Percentiles rank a stretch among this genome's conserved stretches.
Conservation (phyloP, 2,888 invertebrate species). For the Operophtera brumata region DNA sequence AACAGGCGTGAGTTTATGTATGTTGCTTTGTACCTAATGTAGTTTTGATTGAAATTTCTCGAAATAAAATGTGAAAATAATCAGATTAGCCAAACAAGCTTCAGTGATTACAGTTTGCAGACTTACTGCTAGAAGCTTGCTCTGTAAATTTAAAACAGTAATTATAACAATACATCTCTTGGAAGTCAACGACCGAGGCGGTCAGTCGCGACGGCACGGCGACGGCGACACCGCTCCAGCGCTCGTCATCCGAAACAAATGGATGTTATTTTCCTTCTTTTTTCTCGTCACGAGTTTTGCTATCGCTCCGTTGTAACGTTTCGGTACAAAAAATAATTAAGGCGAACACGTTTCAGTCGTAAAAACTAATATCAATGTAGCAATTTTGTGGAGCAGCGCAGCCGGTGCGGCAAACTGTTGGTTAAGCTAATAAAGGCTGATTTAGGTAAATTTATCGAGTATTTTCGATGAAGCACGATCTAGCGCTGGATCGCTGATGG, state of each 20-base stretch:
- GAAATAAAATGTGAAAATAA: conserved; percentile 1
- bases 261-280: conserved; percentile 53
- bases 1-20: too few relatives aligned
- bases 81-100: background rate
- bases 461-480: too few relatives aligned
- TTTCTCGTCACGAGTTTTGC: conserved; percentile 53
- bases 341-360: conserved; percentile 31
- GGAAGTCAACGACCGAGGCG: conserved; percentile 64
- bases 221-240: conserved; percentile 42
- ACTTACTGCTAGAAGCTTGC: background rate
- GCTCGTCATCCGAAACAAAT: conserved; percentile 69
- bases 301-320: conserved; percentile 42
- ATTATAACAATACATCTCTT: conserved; percentile 47
- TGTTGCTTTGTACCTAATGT: background rate
- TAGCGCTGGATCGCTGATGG: too few relatives aligned
- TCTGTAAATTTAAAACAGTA: conserved; percentile 36
- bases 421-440: background rate
- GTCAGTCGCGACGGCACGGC: conserved; percentile 52
- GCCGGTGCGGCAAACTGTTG: background rate
- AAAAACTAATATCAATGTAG: conserved; percentile 29
- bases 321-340: conserved; percentile 34
- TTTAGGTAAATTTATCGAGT: too few relatives aligned
- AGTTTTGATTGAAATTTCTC: conserved; percentile 1
- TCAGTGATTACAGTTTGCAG: background rate
- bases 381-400: conserved; percentile 16